Conservation (phyloP, 1,140 invertebrate species). For the Saxidomus purpurata region DNA sequence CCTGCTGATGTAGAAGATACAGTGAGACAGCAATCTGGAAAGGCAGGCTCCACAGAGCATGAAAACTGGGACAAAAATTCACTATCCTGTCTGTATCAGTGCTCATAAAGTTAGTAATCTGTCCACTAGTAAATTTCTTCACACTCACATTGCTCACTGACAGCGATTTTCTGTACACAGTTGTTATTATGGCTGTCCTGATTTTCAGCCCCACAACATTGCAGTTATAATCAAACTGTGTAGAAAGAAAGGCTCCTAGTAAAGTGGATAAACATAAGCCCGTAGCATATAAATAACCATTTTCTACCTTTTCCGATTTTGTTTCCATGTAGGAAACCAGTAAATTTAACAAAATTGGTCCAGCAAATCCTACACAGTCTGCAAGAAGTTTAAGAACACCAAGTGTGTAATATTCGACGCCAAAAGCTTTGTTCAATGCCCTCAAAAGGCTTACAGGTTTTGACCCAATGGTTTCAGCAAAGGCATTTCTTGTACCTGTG, state of each 20-base stretch:
- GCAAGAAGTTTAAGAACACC: constrained; percentile 95
- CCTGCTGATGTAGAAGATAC: constrained; percentile 89
- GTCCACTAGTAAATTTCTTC: constrained; percentile 91
- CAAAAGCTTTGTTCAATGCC: constrained; percentile 94
- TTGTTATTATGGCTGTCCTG: constrained; percentile 93
- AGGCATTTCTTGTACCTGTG: constrained; percentile 7
- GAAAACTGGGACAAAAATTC: constrained; percentile 98
- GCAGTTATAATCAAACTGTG: constrained; percentile 97
- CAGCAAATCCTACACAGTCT: constrained; percentile 94
- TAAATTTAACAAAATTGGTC: constrained; percentile 95
- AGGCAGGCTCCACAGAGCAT: constrained; percentile 98
- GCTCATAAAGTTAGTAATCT: constrained; percentile 99
- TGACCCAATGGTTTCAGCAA: background rate
- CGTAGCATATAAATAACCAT: constrained; percentile 93
- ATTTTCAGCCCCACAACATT: constrained; percentile 95
- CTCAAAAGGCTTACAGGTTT: constrained; percentile 88
- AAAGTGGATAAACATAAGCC: constrained; percentile 88
- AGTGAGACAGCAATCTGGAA: constrained; percentile 89
- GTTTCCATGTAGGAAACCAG: constrained; percentile 94
- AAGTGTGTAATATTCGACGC: constrained; percentile 94
- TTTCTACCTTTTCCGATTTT: constrained; percentile 89
- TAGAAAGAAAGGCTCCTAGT: constrained; percentile 91
- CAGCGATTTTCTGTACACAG: constrained; percentile 94
- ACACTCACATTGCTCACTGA: constrained; percentile 77
- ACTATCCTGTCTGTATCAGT: constrained; percentile 98